phyloP scores from a whole-genome alignment of 2,888 invertebrate species.

The Meta bourneti region DNA sequence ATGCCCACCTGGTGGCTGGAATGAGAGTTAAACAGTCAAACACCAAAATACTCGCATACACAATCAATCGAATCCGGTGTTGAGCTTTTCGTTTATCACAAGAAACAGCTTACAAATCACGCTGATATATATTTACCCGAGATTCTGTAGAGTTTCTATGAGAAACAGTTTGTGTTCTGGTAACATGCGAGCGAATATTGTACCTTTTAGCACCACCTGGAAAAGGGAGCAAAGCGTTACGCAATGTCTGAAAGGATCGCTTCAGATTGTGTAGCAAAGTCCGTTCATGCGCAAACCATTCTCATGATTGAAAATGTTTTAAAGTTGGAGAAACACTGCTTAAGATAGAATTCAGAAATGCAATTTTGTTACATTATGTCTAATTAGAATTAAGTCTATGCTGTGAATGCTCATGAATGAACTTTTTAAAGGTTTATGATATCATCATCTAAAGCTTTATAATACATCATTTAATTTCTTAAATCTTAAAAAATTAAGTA shows the following conservation, averaged over 20 bases:
- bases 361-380: no score
- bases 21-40: background rate
- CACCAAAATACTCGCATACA: background rate
- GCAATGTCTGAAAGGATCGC: background rate
- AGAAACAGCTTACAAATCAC: background rate
- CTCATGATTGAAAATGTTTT: no score
- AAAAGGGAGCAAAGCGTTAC: background rate
- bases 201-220: slow-evolving; percentile 78
- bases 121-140: slow-evolving; percentile 78
- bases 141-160: slow-evolving; percentile 86
- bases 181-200: slow-evolving; percentile 81
- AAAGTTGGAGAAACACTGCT: no score
- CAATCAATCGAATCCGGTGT: background rate
- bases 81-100: background rate
- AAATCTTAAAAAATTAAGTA: no score
- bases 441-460: no score
- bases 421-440: no score
- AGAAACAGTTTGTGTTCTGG: slow-evolving; percentile 87
- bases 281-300: no score
- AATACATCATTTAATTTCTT: no score
- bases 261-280: no score
- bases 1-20: slow-evolving; percentile 84
- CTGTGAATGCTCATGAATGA: no score
- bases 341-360: no score
- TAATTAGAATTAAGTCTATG: no score